Percentiles rank a stretch among this genome's conserved stretches.
Evolutionary conservation across 2,113 vertebrate genomes (phyloP).

Genomic region (Neofelis nebulosa): DNA sequence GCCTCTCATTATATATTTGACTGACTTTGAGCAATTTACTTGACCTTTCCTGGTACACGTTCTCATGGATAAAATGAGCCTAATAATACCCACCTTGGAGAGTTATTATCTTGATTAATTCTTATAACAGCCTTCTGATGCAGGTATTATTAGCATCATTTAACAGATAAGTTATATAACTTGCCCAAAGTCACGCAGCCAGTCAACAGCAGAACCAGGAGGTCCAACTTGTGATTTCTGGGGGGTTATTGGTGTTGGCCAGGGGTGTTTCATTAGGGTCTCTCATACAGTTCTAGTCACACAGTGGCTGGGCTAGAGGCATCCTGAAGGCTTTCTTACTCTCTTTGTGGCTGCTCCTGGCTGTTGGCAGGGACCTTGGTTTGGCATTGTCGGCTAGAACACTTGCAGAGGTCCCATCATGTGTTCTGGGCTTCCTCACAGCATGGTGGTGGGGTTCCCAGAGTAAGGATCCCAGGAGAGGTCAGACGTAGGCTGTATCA

Average conservation of each 20-base stretch:
- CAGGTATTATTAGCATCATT: background rate
- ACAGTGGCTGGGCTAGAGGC: background rate
- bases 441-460: background rate
- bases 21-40: slow-evolving; percentile 9
- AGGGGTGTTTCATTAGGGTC: background rate
- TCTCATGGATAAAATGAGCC: slow-evolving; percentile 31
- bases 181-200: background rate
- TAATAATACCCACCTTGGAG: slow-evolving; percentile 4
- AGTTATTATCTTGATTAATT: slow-evolving; percentile 34
- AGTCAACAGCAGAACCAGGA: background rate
- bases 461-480: background rate
- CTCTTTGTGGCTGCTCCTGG: background rate
- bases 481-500: background rate
- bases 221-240: background rate
- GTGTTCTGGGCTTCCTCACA: background rate
- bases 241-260: background rate
- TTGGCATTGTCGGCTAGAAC: background rate
- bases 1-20: background rate
- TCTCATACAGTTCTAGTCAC: background rate
- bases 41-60: background rate
- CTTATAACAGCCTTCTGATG: background rate
- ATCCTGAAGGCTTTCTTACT: background rate
- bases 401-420: background rate
- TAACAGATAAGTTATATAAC: slow-evolving; percentile 18
- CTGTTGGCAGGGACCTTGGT: background rate